Evolutionary conservation across 2,888 invertebrate genomes (phyloP).

Genomic region (Athripsodes cinereus): DNA sequence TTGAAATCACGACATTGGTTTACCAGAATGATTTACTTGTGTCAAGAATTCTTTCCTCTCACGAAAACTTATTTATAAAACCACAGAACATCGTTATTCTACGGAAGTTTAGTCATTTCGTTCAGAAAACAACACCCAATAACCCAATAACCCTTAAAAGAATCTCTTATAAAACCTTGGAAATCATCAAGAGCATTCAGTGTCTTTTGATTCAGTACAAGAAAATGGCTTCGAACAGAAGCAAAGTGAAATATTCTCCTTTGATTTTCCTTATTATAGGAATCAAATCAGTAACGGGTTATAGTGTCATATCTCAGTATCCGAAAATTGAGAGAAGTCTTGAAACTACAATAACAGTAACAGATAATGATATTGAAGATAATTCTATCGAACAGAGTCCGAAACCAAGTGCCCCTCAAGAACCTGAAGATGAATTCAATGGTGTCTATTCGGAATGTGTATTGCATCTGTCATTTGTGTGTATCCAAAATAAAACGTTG

Average conservation of each 20-base stretch:
- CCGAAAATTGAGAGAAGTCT: not conserved
- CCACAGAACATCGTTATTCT: no score
- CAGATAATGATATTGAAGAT: not conserved
- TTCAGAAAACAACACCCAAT: not conserved
- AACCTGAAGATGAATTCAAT: constrained; percentile 40
- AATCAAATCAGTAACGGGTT: not conserved
- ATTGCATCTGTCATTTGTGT: constrained; percentile 49
- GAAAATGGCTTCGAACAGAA: no score
- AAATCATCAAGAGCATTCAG: no score
- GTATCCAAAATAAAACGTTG: constrained; percentile 52
- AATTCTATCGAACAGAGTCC: not conserved
- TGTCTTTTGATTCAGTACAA: no score
- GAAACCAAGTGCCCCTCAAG: not conserved
- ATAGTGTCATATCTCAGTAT: not conserved
- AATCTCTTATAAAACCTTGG: not conserved
- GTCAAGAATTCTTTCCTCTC: no score
- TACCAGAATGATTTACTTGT: no score
- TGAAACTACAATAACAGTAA: not conserved
- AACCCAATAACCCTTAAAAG: not conserved
- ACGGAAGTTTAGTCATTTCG: not conserved
- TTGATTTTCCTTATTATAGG: not conserved
- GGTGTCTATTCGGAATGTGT: constrained; percentile 52
- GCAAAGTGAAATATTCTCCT: not conserved
- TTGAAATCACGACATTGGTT: no score
- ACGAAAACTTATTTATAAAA: no score